Evolutionary conservation across 2,797 vertebrate genomes (phyloP).

Genomic region (Phylloscopus collybita): DNA sequence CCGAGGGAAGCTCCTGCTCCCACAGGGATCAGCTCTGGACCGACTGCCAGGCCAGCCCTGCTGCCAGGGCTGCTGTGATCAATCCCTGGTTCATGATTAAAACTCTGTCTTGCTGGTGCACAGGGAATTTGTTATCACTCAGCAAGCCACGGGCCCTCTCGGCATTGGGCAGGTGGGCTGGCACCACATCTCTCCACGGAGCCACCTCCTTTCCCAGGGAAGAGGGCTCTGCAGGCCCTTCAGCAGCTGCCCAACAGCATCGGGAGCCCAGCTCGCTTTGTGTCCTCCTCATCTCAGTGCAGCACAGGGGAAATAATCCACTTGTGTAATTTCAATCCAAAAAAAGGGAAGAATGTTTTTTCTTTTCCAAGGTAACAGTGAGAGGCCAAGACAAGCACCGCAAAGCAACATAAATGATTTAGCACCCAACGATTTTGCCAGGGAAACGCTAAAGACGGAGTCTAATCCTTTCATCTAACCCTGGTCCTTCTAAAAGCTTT

Average conservation of each 20-base stretch:
- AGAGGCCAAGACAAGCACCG: constrained; percentile 55
- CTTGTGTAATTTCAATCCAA: not conserved
- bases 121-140: not conserved
- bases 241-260: not conserved
- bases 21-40: not conserved
- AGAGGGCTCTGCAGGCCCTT: not conserved
- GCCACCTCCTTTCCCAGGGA: not conserved
- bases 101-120: not conserved
- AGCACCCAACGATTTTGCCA: constrained; percentile 75
- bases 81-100: not conserved
- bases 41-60: not conserved
- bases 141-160: accelerated
- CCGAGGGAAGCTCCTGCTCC: not conserved
- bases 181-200: not conserved
- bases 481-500: constrained; percentile 79
- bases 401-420: constrained; percentile 79
- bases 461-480: constrained; percentile 80
- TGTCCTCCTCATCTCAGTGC: not conserved
- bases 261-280: not conserved
- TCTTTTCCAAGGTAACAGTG: constrained; percentile 51
- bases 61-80: not conserved
- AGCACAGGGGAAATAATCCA: constrained; percentile 1
- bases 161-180: accelerated
- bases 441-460: constrained; percentile 73
- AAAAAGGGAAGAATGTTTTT: not conserved